Conservation (phyloP, 2,113 vertebrate genomes). For the Nycticryphes semicollaris region DNA sequence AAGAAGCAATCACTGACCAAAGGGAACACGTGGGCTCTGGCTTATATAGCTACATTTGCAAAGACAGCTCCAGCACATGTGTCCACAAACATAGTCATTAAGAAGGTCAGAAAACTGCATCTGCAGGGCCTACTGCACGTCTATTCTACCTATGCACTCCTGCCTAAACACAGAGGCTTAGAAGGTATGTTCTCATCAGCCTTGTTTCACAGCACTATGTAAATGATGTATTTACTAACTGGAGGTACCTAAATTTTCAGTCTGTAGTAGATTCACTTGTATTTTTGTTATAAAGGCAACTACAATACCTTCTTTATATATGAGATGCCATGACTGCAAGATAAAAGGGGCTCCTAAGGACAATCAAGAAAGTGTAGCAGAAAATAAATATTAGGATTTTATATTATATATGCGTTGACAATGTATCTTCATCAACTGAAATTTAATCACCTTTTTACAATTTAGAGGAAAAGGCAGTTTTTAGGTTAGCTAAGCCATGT, state of each 20-base stretch:
- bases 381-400: conserved; percentile 59
- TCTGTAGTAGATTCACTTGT: background rate
- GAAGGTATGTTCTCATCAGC: background rate
- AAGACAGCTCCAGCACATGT: background rate
- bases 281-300: background rate
- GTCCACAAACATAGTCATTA: conserved; percentile 1
- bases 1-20: conserved; percentile 13
- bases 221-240: background rate
- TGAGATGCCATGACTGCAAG: background rate
- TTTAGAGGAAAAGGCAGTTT: conserved; percentile 66
- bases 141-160: background rate
- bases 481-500: conserved; percentile 78
- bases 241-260: background rate
- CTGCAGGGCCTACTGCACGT: background rate
- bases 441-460: conserved; percentile 78
- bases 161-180: background rate
- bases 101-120: conserved; percentile 2
- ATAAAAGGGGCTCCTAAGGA: conserved; percentile 21
- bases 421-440: conserved; percentile 68
- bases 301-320: background rate
- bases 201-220: background rate
- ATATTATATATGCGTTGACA: conserved; percentile 55
- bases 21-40: background rate
- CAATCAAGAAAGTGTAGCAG: conserved; percentile 18
- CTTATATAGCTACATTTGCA: background rate